phyloP scores from a whole-genome alignment of 2,888 invertebrate genomes.

The Hypsopygia costalis region DNA sequence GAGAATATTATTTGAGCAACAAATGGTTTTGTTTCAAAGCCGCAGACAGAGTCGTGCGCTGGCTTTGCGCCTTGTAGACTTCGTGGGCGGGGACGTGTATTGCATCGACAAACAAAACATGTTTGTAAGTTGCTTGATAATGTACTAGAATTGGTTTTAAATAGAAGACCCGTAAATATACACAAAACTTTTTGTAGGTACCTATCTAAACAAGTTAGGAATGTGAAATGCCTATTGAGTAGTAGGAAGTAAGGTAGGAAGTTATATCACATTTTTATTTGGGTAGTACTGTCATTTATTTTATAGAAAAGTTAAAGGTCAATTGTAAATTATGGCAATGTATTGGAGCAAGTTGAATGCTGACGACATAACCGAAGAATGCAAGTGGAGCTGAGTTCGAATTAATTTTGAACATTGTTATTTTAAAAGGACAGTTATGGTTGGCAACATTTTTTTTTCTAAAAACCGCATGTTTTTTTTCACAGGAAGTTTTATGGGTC shows the following conservation, averaged over 20 bases:
- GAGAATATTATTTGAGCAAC: neutral
- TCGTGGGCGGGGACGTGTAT: neutral
- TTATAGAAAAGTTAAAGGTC: conserved; percentile 26
- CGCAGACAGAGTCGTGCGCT: neutral
- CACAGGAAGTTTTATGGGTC: no score
- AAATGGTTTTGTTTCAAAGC: neutral
- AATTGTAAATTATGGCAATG: conserved; percentile 30
- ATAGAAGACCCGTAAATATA: no score
- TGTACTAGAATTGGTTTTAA: neutral
- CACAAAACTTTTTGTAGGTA: no score
- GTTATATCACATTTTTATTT: no score
- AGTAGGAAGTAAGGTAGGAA: no score
- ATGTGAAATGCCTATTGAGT: no score
- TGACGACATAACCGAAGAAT: conserved; percentile 34
- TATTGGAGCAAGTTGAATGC: conserved; percentile 29
- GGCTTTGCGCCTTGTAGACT: neutral
- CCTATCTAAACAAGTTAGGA: no score
- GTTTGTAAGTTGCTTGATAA: neutral
- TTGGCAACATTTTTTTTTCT: no score
- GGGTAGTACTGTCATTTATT: conserved; percentile 11
- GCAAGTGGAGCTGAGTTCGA: conserved; percentile 16
- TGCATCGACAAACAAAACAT: neutral
- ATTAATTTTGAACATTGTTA: neutral
- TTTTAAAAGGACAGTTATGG: no score
- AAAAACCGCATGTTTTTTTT: no score